Evolutionary conservation across 2,113 vertebrate species (phyloP).

Genomic region (Solenodon paradoxus): DNA sequence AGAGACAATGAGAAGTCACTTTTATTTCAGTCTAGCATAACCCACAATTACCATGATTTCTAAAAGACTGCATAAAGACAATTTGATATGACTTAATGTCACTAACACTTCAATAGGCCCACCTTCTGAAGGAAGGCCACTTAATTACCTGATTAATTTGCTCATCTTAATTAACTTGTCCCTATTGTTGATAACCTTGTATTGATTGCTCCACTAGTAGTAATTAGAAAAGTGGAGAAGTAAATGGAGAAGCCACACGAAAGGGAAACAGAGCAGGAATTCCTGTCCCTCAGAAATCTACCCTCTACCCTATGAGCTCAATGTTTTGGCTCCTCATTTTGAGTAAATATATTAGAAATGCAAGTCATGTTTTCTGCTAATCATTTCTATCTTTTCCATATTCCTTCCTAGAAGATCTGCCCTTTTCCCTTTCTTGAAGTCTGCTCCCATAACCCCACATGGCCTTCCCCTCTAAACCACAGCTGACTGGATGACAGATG

Average conservation of each 20-base stretch:
- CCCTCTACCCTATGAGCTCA: background rate
- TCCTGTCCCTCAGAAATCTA: background rate
- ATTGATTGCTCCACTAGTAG: slow-evolving; percentile 67
- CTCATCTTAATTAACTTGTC: slow-evolving; percentile 75
- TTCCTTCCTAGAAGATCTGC: background rate
- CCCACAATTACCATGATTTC: background rate
- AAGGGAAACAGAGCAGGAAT: background rate
- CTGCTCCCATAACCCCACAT: background rate
- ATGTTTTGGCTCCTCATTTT: background rate
- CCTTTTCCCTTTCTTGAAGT: background rate
- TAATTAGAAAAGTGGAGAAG: slow-evolving; percentile 64
- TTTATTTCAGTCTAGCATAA: background rate
- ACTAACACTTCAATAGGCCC: slow-evolving; percentile 37
- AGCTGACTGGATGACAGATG: background rate
- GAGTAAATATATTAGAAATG: background rate
- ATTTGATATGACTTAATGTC: slow-evolving; percentile 33
- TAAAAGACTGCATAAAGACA: slow-evolving; percentile 11
- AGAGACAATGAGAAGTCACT: background rate
- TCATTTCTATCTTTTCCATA: background rate
- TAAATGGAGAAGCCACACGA: slow-evolving; percentile 17
- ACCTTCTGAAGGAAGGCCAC: slow-evolving; percentile 53
- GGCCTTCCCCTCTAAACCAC: background rate
- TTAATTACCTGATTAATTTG: slow-evolving; percentile 73
- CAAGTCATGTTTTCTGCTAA: background rate
- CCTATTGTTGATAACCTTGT: slow-evolving; percentile 68